Conservation (phyloP, 1,140 invertebrate species). For the Bicyclus anynana region DNA sequence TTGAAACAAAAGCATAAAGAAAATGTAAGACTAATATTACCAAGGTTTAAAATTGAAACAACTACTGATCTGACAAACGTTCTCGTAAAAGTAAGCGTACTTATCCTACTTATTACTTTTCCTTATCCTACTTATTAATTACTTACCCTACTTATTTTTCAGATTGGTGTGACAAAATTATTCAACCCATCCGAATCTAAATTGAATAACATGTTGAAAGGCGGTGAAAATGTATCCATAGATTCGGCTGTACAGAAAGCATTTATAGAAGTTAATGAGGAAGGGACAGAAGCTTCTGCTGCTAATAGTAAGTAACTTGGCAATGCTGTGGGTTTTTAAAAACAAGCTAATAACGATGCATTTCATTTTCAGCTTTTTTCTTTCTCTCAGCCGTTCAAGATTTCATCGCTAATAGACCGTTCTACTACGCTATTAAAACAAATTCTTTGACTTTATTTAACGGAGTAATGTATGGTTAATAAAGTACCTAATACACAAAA, state of each 20-base stretch:
- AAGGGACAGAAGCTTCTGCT: constrained; percentile 56
- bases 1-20: constrained; percentile 20
- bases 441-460: not conserved
- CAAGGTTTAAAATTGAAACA: constrained; percentile 67
- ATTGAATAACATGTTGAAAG: constrained; percentile 42
- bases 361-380: not conserved
- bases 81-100: constrained; percentile 40
- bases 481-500: no score
- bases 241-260: constrained; percentile 56
- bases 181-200: constrained; percentile 35
- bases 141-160: constrained; percentile 21
- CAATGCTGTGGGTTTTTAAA: no score
- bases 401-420: constrained; percentile 13
- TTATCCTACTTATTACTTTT: no score
- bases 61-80: constrained; percentile 47
- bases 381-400: not conserved
- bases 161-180: constrained; percentile 48
- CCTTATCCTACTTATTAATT: no score
- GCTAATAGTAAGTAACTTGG: not conserved
- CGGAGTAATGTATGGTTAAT: not conserved
- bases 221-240: constrained; percentile 30
- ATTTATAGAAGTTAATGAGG: constrained; percentile 63
- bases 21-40: constrained; percentile 46
- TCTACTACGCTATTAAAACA: constrained; percentile 15
- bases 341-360: no score